phyloP scores from a whole-genome alignment of 2,113 vertebrate genomes.

The Verasper variegatus region DNA sequence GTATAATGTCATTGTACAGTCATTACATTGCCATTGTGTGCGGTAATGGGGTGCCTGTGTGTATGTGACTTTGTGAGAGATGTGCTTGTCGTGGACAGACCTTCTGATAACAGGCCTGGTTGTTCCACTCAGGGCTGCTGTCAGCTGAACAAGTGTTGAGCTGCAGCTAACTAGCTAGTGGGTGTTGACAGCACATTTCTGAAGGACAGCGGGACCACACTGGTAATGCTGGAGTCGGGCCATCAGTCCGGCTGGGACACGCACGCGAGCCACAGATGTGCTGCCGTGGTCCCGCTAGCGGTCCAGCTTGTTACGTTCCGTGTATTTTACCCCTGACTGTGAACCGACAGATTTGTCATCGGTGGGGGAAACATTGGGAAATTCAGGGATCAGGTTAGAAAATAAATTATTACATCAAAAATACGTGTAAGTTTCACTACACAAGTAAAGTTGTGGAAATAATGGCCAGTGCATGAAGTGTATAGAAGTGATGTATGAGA shows the following conservation, averaged over 20 bases:
- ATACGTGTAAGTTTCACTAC: too few species aligned
- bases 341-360: background rate
- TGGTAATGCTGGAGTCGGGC: slow-evolving; percentile 9
- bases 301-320: background rate
- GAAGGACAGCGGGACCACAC: slow-evolving; percentile 10
- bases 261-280: too few species aligned
- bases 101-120: slow-evolving; percentile 4
- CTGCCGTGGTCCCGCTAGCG: too few species aligned
- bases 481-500: background rate
- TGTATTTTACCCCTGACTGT: background rate
- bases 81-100: background rate
- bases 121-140: slow-evolving; percentile 7
- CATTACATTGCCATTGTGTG: background rate
- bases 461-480: background rate
- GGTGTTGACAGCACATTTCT: slow-evolving; percentile 26
- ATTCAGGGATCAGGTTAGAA: background rate
- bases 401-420: background rate
- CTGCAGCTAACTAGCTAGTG: slow-evolving; percentile 23
- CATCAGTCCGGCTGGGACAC: background rate
- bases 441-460: background rate
- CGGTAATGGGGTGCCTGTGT: background rate
- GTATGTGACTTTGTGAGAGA: background rate
- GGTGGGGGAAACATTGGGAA: background rate
- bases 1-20: background rate
- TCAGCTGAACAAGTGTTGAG: slow-evolving; percentile 28